Evolutionary conservation across 2,888 invertebrate species (phyloP).

Genomic region (Marasmarcha lunaedactyla): DNA sequence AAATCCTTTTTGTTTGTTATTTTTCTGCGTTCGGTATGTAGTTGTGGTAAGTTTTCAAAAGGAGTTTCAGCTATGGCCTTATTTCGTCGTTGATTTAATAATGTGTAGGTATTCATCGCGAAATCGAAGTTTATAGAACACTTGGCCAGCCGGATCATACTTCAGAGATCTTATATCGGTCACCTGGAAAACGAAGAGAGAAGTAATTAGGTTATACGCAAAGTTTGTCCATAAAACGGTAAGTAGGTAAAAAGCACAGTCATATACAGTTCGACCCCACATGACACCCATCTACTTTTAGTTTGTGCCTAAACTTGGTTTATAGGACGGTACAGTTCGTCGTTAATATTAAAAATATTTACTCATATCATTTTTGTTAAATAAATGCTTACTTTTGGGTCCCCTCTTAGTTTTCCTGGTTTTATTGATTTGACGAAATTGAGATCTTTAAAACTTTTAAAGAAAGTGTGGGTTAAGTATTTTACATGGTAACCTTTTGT

Average conservation of each 20-base stretch:
- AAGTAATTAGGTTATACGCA: slow-evolving; percentile 5
- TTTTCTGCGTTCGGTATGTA: slow-evolving; percentile 8
- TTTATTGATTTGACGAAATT: slow-evolving; percentile 6
- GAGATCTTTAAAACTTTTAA: slow-evolving; percentile 6
- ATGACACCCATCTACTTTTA: neutral
- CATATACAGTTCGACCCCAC: slow-evolving; percentile 7
- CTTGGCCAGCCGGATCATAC: slow-evolving; percentile 8
- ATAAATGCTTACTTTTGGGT: slow-evolving; percentile 6
- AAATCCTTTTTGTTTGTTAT: slow-evolving; percentile 9
- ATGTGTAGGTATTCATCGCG: slow-evolving; percentile 7
- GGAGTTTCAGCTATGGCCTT: slow-evolving; percentile 6
- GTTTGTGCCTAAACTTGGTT: neutral
- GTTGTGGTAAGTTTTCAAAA: slow-evolving; percentile 7
- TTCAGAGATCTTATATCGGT: slow-evolving; percentile 10
- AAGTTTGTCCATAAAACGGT: slow-evolving; percentile 7
- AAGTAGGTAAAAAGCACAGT: slow-evolving; percentile 5
- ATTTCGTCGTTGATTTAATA: slow-evolving; percentile 10
- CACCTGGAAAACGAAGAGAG: slow-evolving; percentile 8
- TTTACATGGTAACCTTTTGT: slow-evolving; percentile 3
- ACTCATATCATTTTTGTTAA: neutral
- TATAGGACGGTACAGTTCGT: neutral
- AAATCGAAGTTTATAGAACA: slow-evolving; percentile 9
- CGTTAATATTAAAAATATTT: neutral
- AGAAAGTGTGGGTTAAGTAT: slow-evolving; percentile 4
- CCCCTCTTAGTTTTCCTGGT: slow-evolving; percentile 6